Evolutionary conservation across 2,113 vertebrate species (phyloP).

Genomic region (Perca fluviatilis): DNA sequence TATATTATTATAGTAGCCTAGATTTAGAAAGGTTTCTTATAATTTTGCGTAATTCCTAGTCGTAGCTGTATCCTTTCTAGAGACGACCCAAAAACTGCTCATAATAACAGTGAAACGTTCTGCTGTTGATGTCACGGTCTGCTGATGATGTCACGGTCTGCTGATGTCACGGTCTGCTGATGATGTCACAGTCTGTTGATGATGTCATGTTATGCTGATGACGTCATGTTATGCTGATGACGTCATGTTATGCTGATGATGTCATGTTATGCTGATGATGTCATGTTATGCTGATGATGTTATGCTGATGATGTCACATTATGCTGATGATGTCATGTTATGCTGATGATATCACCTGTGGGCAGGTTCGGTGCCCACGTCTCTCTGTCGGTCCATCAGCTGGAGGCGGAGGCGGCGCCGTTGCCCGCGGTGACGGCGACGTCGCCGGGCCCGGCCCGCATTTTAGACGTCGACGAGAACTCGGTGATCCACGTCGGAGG

Average conservation of each 20-base stretch:
- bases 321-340: neutral
- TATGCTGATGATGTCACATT: neutral
- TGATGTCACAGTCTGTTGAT: neutral
- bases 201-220: neutral
- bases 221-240: neutral
- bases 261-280: neutral
- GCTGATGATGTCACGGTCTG: neutral
- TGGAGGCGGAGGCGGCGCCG: slow-evolving; percentile 80
- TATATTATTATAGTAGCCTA: too few species aligned
- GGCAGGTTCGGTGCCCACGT: slow-evolving; percentile 89
- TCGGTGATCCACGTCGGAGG: slow-evolving; percentile 91
- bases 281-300: neutral
- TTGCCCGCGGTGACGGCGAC: slow-evolving; percentile 77
- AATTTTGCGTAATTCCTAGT: too few species aligned
- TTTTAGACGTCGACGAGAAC: slow-evolving; percentile 89
- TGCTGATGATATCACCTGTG: neutral
- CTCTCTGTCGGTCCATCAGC: slow-evolving; percentile 89
- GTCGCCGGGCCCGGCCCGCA: slow-evolving; percentile 85
- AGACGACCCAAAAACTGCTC: too few species aligned
- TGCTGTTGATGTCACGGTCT: neutral
- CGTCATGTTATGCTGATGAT: neutral
- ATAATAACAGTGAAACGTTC: too few species aligned
- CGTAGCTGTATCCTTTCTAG: too few species aligned
- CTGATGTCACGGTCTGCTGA: too few species aligned
- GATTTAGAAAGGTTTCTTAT: too few species aligned